A percentile compares a stretch with the other conserved stretches of the same genome.
Evolutionary conservation across 2,888 invertebrate species (phyloP).

Genomic region (Chaetogeoica ovagalla): DNA sequence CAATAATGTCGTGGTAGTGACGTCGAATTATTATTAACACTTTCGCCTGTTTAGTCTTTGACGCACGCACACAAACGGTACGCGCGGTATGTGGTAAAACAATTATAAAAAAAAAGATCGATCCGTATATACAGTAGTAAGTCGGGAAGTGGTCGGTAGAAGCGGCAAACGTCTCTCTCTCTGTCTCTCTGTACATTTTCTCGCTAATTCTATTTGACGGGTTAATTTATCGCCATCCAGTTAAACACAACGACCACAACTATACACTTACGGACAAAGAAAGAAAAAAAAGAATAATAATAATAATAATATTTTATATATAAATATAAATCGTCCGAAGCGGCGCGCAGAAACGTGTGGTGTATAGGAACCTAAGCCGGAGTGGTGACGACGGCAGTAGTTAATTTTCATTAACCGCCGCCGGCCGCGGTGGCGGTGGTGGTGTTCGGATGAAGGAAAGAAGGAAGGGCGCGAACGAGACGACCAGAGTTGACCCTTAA

Average conservation of each 20-base stretch:
- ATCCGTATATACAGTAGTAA: too few relatives aligned
- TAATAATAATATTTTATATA: not conserved
- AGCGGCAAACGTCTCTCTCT: too few relatives aligned
- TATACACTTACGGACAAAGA: too few relatives aligned
- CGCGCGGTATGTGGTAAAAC: too few relatives aligned
- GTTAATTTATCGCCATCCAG: slow-evolving; percentile 25
- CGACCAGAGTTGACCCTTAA: slow-evolving; percentile 36
- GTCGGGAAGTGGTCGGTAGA: too few relatives aligned
- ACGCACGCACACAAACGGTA: too few relatives aligned
- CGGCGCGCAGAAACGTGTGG: not conserved
- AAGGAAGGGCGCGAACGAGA: not conserved
- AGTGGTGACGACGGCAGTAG: not conserved
- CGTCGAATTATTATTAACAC: too few relatives aligned
- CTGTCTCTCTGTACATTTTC: slow-evolving; percentile 21
- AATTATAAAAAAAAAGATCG: too few relatives aligned
- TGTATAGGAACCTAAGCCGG: not conserved
- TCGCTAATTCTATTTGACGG: slow-evolving; percentile 40
- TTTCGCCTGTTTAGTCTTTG: too few relatives aligned
- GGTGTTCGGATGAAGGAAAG: not conserved
- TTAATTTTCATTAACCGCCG: slow-evolving; percentile 45
- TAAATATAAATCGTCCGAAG: slow-evolving; percentile 11
- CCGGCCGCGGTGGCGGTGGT: not conserved
- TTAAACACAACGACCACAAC: too few relatives aligned
- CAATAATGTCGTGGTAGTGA: too few relatives aligned
- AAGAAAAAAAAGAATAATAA: not conserved